phyloP scores from a whole-genome alignment of 2,113 vertebrate species.

The Antigone vipio region DNA sequence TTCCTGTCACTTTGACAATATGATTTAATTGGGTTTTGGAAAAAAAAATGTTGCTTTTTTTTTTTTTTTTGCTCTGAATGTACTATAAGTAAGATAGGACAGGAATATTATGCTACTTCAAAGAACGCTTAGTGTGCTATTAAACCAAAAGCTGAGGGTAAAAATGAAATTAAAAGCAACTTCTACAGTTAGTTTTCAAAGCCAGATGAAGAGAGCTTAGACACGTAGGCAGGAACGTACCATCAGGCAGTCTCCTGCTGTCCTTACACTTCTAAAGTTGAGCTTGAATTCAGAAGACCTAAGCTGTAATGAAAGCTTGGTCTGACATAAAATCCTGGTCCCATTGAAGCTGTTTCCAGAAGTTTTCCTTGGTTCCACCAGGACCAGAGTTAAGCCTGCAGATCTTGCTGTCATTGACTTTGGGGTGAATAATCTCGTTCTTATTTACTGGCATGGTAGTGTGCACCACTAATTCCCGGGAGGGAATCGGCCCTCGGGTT shows the following conservation, averaged over 20 bases:
- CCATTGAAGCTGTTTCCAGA: neutral
- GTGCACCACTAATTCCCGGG: neutral
- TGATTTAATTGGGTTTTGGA: neutral
- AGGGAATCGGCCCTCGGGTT: neutral
- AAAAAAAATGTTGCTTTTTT: neutral
- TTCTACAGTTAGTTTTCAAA: neutral
- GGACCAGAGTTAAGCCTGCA: neutral
- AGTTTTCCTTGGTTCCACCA: neutral
- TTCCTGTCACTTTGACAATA: neutral
- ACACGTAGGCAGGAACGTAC: accelerated
- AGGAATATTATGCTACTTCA: neutral
- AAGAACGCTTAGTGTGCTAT: neutral
- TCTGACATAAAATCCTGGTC: neutral
- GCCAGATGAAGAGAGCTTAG: neutral
- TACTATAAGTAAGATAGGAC: accelerated
- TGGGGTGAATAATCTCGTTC: neutral
- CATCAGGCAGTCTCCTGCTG: neutral
- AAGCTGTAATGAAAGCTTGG: neutral
- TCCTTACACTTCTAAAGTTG: neutral
- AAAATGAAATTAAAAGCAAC: neutral
- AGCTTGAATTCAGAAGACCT: neutral
- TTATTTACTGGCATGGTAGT: neutral
- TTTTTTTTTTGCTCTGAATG: neutral
- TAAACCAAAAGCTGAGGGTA: neutral
- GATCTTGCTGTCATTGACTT: neutral